Conservation (phyloP, 2,797 vertebrate genomes). For the Crenichthys baileyi region DNA sequence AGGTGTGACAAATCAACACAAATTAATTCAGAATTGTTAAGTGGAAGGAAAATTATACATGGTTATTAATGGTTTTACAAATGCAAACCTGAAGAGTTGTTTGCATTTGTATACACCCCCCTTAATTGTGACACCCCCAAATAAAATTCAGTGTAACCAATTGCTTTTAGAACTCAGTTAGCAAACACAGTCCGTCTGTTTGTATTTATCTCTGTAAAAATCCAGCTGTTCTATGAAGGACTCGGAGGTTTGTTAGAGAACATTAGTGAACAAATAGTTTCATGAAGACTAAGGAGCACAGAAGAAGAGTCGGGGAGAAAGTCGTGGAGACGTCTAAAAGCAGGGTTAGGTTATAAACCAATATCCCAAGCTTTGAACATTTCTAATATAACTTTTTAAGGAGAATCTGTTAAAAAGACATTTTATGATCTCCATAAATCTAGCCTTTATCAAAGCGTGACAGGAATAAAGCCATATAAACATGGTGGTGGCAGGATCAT, state of each 20-base stretch:
- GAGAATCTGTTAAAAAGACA: neutral
- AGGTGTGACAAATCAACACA: neutral
- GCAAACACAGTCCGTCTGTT: no score
- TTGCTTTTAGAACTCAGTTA: no score
- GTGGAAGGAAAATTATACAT: neutral
- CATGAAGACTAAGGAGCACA: neutral
- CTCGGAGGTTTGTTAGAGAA: neutral
- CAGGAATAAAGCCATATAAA: neutral
- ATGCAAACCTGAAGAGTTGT: neutral
- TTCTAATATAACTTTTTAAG: neutral
- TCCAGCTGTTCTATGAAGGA: no score
- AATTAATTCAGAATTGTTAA: neutral
- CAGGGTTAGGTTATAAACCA: neutral
- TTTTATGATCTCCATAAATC: neutral
- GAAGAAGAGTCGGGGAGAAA: neutral
- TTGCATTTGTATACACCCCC: neutral
- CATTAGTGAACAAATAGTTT: neutral
- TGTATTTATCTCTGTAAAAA: no score
- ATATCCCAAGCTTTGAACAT: neutral
- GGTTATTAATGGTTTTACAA: neutral
- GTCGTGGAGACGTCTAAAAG: neutral
- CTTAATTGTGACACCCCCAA: neutral
- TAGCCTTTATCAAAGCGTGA: neutral
- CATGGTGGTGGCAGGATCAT: neutral
- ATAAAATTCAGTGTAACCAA: no score